Percentiles rank a stretch among this genome's conserved stretches.
Evolutionary conservation across 2,888 invertebrate species (phyloP).

Genomic region (Oscheius sp.): DNA sequence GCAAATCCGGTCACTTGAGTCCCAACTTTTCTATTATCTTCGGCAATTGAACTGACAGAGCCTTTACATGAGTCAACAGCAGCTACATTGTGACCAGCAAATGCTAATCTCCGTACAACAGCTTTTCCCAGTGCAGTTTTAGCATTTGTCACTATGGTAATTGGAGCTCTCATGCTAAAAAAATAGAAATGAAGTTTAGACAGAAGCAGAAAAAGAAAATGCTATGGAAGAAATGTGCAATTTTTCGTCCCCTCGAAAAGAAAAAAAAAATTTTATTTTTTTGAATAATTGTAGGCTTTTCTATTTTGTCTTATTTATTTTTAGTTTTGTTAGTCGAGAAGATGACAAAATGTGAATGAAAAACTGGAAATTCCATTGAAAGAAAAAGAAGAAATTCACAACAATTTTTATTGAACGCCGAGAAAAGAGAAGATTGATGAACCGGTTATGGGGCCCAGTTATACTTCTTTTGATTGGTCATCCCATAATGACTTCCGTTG

Average conservation of each 20-base stretch:
- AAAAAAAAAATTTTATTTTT: background rate
- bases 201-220: background rate
- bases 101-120: constrained; percentile 51
- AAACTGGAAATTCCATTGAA: background rate
- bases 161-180: constrained; percentile 22
- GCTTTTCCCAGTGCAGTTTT: constrained; percentile 50
- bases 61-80: constrained; percentile 45
- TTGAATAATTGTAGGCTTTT: background rate
- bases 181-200: background rate
- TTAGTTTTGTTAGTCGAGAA: background rate
- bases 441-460: constrained; percentile 47
- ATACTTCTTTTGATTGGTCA: constrained; percentile 41
- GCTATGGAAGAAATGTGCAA: no score
- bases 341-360: background rate
- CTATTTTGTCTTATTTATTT: background rate
- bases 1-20: constrained; percentile 46
- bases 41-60: constrained; percentile 39
- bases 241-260: background rate
- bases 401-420: constrained; percentile 15
- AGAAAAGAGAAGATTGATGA: constrained; percentile 41
- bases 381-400: background rate
- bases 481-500: constrained; percentile 37
- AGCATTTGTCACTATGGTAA: constrained; percentile 44
- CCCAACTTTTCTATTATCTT: constrained; percentile 49
- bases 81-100: constrained; percentile 52